phyloP scores from a whole-genome alignment of 2,888 invertebrate species.

The Dicyrtomina minuta region DNA sequence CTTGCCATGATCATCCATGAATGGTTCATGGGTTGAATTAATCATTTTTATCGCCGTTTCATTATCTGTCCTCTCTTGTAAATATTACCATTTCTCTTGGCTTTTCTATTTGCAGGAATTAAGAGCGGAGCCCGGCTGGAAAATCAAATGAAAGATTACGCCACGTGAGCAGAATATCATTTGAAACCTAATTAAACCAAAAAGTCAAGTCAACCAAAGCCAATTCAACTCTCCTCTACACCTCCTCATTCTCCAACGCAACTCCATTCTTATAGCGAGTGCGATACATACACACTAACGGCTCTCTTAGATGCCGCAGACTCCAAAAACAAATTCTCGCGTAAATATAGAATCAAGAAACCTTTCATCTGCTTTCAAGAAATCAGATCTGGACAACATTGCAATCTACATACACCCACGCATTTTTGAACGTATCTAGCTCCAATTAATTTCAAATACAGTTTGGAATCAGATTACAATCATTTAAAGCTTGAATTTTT shows the following conservation, averaged over 20 bases:
- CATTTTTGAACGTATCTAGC: no score
- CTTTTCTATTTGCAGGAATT: conserved; percentile 30
- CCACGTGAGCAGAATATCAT: conserved; percentile 24
- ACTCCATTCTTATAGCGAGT: background rate
- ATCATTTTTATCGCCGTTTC: conserved; percentile 52
- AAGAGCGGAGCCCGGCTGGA: conserved; percentile 24
- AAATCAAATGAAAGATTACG: conserved; percentile 30
- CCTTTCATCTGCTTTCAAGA: no score
- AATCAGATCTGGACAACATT: no score
- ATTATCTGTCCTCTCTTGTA: conserved; percentile 44
- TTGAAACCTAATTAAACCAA: no score
- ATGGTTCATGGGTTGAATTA: conserved; percentile 46
- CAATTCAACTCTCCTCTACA: background rate
- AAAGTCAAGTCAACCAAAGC: no score
- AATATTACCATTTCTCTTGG: conserved; percentile 22
- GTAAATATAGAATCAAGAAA: no score
- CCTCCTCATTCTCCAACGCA: background rate
- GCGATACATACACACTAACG: background rate
- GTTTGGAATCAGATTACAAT: no score
- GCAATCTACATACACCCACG: no score
- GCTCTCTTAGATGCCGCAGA: background rate
- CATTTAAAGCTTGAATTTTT: no score
- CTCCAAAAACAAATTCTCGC: no score
- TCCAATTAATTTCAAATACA: no score
- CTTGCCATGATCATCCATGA: conserved; percentile 42